A percentile compares a stretch with the other conserved stretches of the same genome.
Conservation (phyloP, 2,797 vertebrate species). For the Labeo calbasu region DNA sequence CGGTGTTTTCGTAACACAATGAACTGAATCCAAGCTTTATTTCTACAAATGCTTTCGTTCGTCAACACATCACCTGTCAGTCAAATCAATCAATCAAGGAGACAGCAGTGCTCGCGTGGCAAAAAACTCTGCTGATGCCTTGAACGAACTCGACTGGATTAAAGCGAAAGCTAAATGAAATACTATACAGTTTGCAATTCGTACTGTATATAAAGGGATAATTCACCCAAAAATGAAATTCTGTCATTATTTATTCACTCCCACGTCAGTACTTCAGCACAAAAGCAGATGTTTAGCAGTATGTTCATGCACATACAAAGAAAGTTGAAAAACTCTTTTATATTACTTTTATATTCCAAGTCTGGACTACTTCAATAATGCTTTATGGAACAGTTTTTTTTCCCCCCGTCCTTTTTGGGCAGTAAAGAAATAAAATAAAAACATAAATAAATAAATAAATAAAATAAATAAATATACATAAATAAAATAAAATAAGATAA, state of each 20-base stretch:
- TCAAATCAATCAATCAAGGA: slow-evolving; percentile 11
- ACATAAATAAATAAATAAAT: background rate
- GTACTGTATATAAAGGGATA: background rate
- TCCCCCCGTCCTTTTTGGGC: background rate
- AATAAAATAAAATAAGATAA: no score
- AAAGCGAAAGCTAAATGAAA: background rate
- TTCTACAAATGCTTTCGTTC: background rate
- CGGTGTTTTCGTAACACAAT: background rate
- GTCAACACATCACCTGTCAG: background rate
- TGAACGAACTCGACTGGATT: background rate
- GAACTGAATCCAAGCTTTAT: background rate
- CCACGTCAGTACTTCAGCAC: no score
- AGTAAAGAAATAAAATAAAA: background rate
- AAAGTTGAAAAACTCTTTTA: no score
- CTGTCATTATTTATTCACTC: no score
- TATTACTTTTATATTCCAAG: background rate
- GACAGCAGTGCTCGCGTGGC: background rate
- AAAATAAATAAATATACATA: no score
- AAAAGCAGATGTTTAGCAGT: background rate
- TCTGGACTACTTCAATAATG: background rate
- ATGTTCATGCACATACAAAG: background rate
- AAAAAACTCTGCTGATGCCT: background rate
- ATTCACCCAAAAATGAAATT: no score
- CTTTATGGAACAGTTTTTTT: background rate
- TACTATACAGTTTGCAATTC: background rate